A percentile compares a stretch with the other conserved stretches of the same genome.
Evolutionary conservation across 2,797 vertebrate species (phyloP).

Genomic region (Scomberomorus guttatus): DNA sequence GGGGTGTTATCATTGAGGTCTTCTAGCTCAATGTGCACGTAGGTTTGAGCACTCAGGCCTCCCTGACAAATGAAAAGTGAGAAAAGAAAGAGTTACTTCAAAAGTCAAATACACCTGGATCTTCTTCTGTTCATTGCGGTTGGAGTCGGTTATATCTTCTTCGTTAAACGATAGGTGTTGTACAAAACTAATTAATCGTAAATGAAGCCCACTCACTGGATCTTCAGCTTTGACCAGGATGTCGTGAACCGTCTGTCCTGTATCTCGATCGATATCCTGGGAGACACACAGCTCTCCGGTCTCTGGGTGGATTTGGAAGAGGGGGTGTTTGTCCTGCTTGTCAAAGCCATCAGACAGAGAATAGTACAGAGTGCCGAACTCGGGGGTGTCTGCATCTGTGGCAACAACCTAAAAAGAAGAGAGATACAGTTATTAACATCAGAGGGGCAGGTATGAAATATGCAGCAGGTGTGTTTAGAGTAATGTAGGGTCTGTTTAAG

Average conservation of each 20-base stretch:
- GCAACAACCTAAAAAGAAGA: conserved; percentile 87
- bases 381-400: conserved; percentile 89
- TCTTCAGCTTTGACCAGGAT: conserved; percentile 93
- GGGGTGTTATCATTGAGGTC: conserved; percentile 94
- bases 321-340: conserved; percentile 84
- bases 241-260: conserved; percentile 86
- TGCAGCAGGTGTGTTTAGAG: background rate
- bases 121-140: background rate
- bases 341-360: conserved; percentile 90
- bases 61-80: conserved; percentile 82
- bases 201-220: conserved; percentile 85
- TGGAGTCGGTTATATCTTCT: accelerated
- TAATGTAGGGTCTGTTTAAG: background rate
- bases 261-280: conserved; percentile 92
- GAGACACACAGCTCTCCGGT: conserved; percentile 91
- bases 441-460: too few species aligned
- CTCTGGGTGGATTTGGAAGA: conserved; percentile 87
- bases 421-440: background rate
- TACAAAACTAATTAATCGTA: background rate
- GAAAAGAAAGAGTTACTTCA: background rate
- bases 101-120: background rate
- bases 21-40: conserved; percentile 92
- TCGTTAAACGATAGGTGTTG: background rate
- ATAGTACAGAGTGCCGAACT: conserved; percentile 89
- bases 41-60: conserved; percentile 92